A percentile compares a stretch with the other conserved stretches of the same genome.
Conservation (phyloP, 2,797 vertebrate species). For the Masticophis lateralis region DNA sequence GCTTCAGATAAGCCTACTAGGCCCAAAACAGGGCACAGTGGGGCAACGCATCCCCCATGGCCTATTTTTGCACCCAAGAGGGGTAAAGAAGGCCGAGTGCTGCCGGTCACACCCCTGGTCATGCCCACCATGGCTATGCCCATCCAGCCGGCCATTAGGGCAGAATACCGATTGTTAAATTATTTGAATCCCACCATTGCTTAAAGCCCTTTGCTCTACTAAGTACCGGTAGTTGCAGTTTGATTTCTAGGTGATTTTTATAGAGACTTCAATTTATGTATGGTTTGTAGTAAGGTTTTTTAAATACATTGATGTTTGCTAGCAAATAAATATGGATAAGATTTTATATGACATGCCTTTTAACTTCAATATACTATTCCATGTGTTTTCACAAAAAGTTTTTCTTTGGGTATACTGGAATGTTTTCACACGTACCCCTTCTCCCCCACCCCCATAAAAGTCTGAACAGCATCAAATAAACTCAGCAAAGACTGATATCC, state of each 20-base stretch:
- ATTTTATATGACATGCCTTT: not conserved
- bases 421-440: not conserved
- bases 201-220: not conserved
- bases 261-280: not conserved
- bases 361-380: not conserved
- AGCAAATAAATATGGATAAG: not conserved
- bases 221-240: not conserved
- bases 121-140: too few relatives aligned
- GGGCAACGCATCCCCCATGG: too few relatives aligned
- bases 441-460: not conserved
- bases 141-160: too few relatives aligned
- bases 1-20: too few relatives aligned
- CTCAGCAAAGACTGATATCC: not conserved
- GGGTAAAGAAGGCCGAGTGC: too few relatives aligned
- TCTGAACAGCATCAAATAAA: not conserved
- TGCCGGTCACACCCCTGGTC: too few relatives aligned
- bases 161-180: too few relatives aligned
- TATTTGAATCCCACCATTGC: too few relatives aligned
- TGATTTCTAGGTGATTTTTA: not conserved
- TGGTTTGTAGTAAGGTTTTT: not conserved
- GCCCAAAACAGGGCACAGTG: too few relatives aligned
- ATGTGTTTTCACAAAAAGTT: not conserved
- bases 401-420: not conserved
- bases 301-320: not conserved
- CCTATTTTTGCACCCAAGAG: too few relatives aligned